Base-by-base conservation (phyloP, 2,797 vertebrate species). In the Falco peregrinus region DNA sequence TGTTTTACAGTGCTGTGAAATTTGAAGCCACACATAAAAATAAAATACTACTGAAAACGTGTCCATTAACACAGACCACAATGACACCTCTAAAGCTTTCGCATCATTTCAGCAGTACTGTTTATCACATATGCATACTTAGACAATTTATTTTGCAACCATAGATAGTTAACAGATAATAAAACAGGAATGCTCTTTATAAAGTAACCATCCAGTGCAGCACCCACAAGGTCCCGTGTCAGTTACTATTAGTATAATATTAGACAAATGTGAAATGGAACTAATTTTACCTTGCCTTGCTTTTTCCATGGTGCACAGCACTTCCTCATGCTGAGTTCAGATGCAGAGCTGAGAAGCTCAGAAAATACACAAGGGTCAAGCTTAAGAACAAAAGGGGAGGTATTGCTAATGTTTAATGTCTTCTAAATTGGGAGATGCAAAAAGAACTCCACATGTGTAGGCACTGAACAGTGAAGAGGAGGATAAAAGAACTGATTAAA, bases 101-200 rank as follows among this genome's bases (percentile, higher is more conserved):
- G 37, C 74, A 93, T 96, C 53, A 75, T 95, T 95, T 95, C 69
- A 94, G 50, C 77, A 88, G 57, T 83, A 65, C 65, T 90, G 63
- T 94, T 95, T 97, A 85, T 94, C 87, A 93, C 93, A 68, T 85
- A 65, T 74, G 51, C 88, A 95, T 95, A 88, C 71, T 92, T 78
- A 90, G 67, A 69, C 78, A 96, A 93, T 94, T 96, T 73, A 69
- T 87, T 97, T 97, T 96, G 93, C 90, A 84, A 11, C 54, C 50
- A 68, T 51, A 95, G 76, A 87, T 89, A 83, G 87, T 41, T 94
- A 96, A 97, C 56, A 73, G 77, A 93, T 94, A 94, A 96, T 95
- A 88, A 95, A 96, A 82, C 67, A 95, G 79, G n/a, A 97, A n/a
- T 84, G 53, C 77, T 96, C 95, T 89, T 97, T 96, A 96, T 78